Percentiles rank a stretch among this genome's conserved stretches.
Evolutionary conservation across 92 coral and sea anemone species (phyloP).

Genomic region (Zoanthus sansibaricus): DNA sequence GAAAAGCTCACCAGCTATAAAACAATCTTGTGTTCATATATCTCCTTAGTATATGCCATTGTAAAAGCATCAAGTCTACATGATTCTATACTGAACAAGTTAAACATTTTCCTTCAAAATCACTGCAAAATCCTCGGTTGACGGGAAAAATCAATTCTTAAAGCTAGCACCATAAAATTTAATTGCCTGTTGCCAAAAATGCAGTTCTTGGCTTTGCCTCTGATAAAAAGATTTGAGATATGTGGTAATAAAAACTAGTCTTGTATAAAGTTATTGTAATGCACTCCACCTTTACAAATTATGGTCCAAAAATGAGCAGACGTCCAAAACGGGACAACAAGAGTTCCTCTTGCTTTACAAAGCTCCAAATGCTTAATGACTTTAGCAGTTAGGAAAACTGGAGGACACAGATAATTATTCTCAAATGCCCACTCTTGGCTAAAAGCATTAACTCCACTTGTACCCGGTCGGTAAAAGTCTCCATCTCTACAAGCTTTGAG

Average conservation of each 20-base stretch:
- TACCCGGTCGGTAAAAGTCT: conserved; percentile 58
- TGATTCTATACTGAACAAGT: neutral
- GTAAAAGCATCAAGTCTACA: too few relatives aligned
- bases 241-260: conserved; percentile 53
- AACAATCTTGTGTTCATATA: neutral
- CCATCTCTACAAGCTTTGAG: conserved; percentile 11
- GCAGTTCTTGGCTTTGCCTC: conserved; percentile 44
- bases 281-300: conserved; percentile 61
- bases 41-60: neutral
- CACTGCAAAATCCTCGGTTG: conserved; percentile 41
- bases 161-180: conserved; percentile 55
- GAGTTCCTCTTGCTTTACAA: conserved; percentile 53
- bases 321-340: conserved; percentile 65
- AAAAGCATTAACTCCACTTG: conserved; percentile 77
- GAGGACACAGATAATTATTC: conserved; percentile 29
- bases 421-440: conserved; percentile 36
- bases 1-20: conserved; percentile 24
- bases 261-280: conserved; percentile 41
- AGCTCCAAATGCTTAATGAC: conserved; percentile 33
- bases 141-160: conserved; percentile 53
- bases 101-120: conserved; percentile 12
- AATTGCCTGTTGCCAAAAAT: conserved; percentile 52
- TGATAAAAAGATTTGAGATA: conserved; percentile 28
- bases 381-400: conserved; percentile 22
- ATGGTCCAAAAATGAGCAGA: conserved; percentile 69